Base-by-base conservation (phyloP, 2,113 vertebrate species). In the Thamnophis sirtalis region DNA sequence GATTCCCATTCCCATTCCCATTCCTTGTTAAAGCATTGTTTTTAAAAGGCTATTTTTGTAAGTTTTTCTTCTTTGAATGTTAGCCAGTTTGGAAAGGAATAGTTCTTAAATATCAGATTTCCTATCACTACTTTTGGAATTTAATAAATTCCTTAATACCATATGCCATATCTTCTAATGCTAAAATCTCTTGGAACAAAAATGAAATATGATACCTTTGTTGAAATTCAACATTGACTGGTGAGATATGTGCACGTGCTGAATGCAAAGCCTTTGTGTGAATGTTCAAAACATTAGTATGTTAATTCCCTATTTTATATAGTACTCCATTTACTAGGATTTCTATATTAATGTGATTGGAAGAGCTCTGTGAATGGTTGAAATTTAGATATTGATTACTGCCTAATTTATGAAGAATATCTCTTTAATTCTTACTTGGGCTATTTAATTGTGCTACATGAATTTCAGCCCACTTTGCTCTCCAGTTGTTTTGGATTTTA, bases 231-330 rank as follows among this genome's bases (percentile, higher is more conserved):
- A 60, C 94, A 93, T 50, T 92, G 94, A 55, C 49, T 87, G 93
- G 54, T 91, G 95, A 93, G 93, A 89, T 93, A 92, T 50, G 53
- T 86, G 11, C 43, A 93, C 90, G 9, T 1, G 0, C 84, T 51
- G 56, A 86, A 94, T 80, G 84, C 9, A 54, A 87, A 94, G 92
- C 54, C 73, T 94, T 93, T 86, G 33, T 88, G 38, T n/a, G 88
- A 9, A 92, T 93, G 38, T 95, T 95, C 56, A 90, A 55, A 95
- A 90, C 88, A 50, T 93, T 93, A 38, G 33, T 51, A 92, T 92
- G 93, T 88, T 60, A 93, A 91, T 94, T 94, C 96, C 92, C 93
- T 94, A 80, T 90, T 95, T 93, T 68, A 93, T 53, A n/a, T 92
- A 93, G 60, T 51, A 17, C 9, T 48, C 51, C 3, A 7, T 94